Base-by-base conservation (phyloP, 92 coral and sea anemone species). In the Epizoanthus rinbou region DNA sequence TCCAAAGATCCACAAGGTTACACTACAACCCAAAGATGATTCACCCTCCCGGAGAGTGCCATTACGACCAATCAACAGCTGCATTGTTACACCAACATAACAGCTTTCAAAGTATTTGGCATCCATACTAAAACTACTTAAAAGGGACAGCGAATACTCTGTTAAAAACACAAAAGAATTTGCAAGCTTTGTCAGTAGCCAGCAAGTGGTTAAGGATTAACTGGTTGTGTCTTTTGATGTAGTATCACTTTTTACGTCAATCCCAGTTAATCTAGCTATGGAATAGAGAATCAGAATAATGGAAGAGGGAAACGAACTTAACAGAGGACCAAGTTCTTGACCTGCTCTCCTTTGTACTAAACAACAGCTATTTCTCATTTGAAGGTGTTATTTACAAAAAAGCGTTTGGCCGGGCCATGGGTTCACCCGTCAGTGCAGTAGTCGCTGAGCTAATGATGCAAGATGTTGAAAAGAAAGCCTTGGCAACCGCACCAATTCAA, bases 1-100 rank as follows among this genome's bases (percentile, higher is more conserved):
- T 3, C 83, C 87, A n/a, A 85, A 75, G 63, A 67, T 75, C 57
- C 87, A 85, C 37, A 75, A 74, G 73, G 14, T 33, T 4, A 25
- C 45, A 33, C 56, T 82, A 0, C 63, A 69, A 25, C 78, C 24
- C 15, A 14, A 54, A n/a, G 24, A 10, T 3, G 43, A 80, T 65
- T 39, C 62, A 64, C 24, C 2, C 9, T 8, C 15, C 62, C 41
- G 6, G 35, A 43, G 22, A 3, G 22, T 80, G 14, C 73, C 73
- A 28, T 9, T 80, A 14, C 16, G 84, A 37, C 74, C 84, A 9
- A 80, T 80, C 3, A 80, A 7, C 35, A 80, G 84, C 43, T 79
- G 84, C 14, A 79, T 79, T 58, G 17, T 74, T 8, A 8, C 57
- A 0, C 59, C 84, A 0, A 79, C 22, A 2, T 79, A 79, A 16